Conservation (phyloP, 2,113 vertebrate species). For the Tachycineta bicolor region DNA sequence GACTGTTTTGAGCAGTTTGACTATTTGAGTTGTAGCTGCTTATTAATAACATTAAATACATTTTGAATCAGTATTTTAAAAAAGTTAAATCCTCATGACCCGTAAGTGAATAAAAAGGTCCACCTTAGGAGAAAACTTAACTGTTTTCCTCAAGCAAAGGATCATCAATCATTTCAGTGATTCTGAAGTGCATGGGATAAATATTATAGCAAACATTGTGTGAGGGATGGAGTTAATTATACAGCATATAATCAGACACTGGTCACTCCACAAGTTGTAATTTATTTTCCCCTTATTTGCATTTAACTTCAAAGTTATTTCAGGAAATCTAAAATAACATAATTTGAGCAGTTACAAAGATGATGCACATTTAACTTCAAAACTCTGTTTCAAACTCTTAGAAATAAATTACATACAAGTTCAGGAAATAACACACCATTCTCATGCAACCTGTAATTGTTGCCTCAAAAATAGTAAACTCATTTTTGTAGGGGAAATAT, state of each 20-base stretch:
- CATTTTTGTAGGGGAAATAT: constrained; percentile 39
- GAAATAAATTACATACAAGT: constrained; percentile 54
- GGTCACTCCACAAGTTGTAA: constrained; percentile 79
- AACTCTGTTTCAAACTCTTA: constrained; percentile 66
- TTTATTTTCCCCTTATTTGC: constrained; percentile 84
- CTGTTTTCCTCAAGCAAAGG: background rate
- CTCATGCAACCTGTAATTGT: constrained; percentile 10
- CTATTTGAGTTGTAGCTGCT: background rate
- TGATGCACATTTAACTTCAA: constrained; percentile 69
- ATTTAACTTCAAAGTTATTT: constrained; percentile 81
- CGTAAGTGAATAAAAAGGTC: background rate
- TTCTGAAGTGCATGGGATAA: constrained; percentile 53
- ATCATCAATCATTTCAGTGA: constrained; percentile 21
- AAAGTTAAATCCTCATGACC: background rate
- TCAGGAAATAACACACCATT: constrained; percentile 63
- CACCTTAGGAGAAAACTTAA: background rate
- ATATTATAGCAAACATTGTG: constrained; percentile 70
- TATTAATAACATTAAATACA: constrained; percentile 11
- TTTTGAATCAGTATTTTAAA: constrained; percentile 18
- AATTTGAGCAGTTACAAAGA: constrained; percentile 72
- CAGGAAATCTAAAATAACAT: constrained; percentile 63
- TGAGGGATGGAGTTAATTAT: constrained; percentile 71
- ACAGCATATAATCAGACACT: constrained; percentile 66
- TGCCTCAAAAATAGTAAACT: constrained; percentile 28
- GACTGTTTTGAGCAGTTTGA: background rate